Evolutionary conservation across 2,888 invertebrate genomes (phyloP), one percentile per base, ranked within the genome.

Genomic region (Monoplex corrugatus): DNA sequence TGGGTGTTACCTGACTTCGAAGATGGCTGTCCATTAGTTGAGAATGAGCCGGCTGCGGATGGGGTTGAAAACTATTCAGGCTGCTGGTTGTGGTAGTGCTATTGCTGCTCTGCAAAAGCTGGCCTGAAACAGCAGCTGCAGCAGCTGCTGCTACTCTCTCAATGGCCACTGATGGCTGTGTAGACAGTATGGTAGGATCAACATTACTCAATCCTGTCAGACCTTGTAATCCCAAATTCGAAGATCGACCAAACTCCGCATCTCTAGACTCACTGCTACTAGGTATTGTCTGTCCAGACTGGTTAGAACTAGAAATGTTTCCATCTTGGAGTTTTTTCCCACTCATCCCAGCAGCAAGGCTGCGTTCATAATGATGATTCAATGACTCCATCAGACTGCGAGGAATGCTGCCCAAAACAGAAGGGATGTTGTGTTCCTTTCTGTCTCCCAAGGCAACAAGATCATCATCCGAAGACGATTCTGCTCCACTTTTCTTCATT

Each of bases 1-100:
- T 86, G 5, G 91, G 90, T 19, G 87, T 89, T 13, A 91, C 80
- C 89, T 90, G 90, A 50, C 89, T 89, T 6, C 91, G 87, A 28
- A 91, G 88, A 43, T 90, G 90, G 5, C 88, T 88, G 44, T 89
- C 89, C 85, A 91, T 91, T 19, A 91, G 57, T 43, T 91, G 91
- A 63, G 83, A 90, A 72, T 91, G 91, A 28, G 88, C 87, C 0
- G 88, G 88, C 43, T 89, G 87, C 2, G 91, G 89, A 13, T 87
- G 87, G 50, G 88, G 38, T 40, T 90, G 90, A 45, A 72, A 85
- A 23, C 78, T 63, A 78, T 78, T 35, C 32, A 23, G 57, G 43
- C 85, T 82, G 68, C 43, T 63, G 32, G 32, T 68, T 35, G 10
- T 83, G 88, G 35, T n/a, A 38, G n/a, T 84, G 78, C n/a, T 80